phyloP scores from a whole-genome alignment of 1,140 invertebrate genomes.

The Heliothis subflexa region DNA sequence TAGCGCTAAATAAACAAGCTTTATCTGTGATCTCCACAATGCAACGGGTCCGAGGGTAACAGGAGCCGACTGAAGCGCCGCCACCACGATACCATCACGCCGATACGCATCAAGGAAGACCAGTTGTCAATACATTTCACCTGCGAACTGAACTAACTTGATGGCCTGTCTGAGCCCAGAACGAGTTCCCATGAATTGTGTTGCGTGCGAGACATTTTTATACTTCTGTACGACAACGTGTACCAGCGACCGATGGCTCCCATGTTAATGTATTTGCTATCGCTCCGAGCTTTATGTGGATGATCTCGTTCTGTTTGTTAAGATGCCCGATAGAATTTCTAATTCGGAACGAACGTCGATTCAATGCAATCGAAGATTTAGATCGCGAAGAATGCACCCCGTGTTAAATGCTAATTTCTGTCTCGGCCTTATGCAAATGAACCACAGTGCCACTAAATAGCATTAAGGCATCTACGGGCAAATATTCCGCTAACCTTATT shows the following conservation, averaged over 20 bases:
- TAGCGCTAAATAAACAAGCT: constrained; percentile 82
- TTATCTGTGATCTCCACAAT: constrained; percentile 82
- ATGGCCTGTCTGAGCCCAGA: constrained; percentile 71
- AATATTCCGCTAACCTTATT: constrained; percentile 83
- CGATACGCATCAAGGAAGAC: constrained; percentile 85
- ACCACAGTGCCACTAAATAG: constrained; percentile 73
- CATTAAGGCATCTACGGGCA: constrained; percentile 67
- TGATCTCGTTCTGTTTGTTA: constrained; percentile 50
- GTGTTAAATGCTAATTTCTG: constrained; percentile 76
- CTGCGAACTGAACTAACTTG: constrained; percentile 72
- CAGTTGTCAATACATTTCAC: constrained; percentile 85
- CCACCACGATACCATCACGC: constrained; percentile 80
- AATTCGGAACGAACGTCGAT: constrained; percentile 50
- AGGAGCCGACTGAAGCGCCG: constrained; percentile 82
- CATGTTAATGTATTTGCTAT: constrained; percentile 75
- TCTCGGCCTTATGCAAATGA: constrained; percentile 73
- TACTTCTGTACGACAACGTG: constrained; percentile 75
- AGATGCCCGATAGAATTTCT: constrained; percentile 54
- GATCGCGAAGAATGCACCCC: constrained; percentile 57
- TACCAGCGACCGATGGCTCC: constrained; percentile 61
- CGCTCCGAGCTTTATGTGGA: constrained; percentile 60
- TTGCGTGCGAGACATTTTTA: constrained; percentile 78
- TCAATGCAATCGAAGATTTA: constrained; percentile 62
- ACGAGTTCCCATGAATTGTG: constrained; percentile 83
- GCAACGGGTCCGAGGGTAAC: constrained; percentile 72